Evolutionary conservation across 2,888 invertebrate species (phyloP).

Genomic region (Tanypteryx hageni): DNA sequence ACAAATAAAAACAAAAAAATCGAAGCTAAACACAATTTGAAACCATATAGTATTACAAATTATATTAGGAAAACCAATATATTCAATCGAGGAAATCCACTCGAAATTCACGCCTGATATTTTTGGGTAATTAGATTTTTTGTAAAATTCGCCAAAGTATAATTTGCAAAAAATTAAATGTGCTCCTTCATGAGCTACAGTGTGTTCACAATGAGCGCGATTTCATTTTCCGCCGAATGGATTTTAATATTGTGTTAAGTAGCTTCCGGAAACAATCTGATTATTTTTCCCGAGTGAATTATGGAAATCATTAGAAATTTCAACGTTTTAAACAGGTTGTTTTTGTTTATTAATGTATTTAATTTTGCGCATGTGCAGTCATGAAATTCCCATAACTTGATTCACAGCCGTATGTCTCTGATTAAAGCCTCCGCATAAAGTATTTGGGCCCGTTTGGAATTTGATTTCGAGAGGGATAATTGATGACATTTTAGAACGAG

Average conservation of each 20-base stretch:
- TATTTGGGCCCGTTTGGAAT: conserved; percentile 27
- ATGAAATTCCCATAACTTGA: conserved; percentile 28
- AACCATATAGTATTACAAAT: no score
- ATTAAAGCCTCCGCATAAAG: conserved; percentile 24
- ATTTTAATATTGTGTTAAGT: conserved; percentile 2
- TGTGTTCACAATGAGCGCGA: neutral
- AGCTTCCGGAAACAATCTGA: conserved; percentile 1
- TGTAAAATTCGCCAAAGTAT: no score
- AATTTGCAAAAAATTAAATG: no score
- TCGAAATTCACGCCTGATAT: no score
- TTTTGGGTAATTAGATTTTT: no score
- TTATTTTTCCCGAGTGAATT: conserved; percentile 11
- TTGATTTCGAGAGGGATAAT: conserved; percentile 32
- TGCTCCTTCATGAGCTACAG: no score
- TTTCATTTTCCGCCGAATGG: neutral
- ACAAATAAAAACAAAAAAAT: no score
- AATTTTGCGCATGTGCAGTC: conserved; percentile 28
- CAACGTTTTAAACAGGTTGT: neutral
- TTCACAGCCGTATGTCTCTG: conserved; percentile 28
- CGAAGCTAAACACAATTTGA: no score
- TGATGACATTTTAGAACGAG: conserved; percentile 32
- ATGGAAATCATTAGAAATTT: conserved; percentile 8
- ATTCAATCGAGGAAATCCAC: no score
- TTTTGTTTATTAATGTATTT: conserved; percentile 24
- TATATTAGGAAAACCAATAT: no score